phyloP scores from a whole-genome alignment of 2,797 vertebrate species.

The Spinus pinus region DNA sequence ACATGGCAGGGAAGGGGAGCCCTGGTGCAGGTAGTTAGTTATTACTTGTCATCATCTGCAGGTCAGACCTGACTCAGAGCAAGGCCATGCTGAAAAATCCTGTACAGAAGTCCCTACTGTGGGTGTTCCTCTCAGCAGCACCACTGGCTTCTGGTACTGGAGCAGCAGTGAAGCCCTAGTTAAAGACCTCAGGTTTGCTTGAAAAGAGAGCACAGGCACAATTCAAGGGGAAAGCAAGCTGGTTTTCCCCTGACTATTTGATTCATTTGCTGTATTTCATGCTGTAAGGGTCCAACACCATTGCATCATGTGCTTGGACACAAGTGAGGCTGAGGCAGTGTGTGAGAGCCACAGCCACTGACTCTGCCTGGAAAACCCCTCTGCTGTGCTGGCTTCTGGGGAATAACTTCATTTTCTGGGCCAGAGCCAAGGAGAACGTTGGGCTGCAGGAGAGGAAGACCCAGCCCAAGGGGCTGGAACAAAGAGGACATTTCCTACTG shows the following conservation, averaged over 20 bases:
- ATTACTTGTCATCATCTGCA: background rate
- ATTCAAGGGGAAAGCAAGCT: background rate
- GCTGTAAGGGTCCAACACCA: background rate
- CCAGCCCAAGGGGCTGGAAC: background rate
- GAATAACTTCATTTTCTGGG: background rate
- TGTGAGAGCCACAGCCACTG: background rate
- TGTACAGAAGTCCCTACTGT: rapidly evolving
- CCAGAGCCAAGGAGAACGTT: background rate
- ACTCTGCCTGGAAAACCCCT: background rate
- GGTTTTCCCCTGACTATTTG: background rate
- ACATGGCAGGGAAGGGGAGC: background rate
- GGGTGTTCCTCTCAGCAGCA: rapidly evolving
- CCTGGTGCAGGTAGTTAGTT: background rate
- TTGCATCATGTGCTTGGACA: background rate
- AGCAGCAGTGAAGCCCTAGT: rapidly evolving
- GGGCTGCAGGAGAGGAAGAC: background rate
- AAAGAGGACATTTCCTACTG: background rate
- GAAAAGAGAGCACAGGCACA: background rate
- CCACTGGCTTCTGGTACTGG: background rate
- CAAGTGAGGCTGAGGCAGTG: background rate
- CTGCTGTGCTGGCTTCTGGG: background rate
- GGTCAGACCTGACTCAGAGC: background rate
- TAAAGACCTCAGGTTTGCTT: background rate
- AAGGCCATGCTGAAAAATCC: background rate
- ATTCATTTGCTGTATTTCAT: background rate